phyloP scores from a whole-genome alignment of 2,797 vertebrate species.

The Sebastes wilsoni region DNA sequence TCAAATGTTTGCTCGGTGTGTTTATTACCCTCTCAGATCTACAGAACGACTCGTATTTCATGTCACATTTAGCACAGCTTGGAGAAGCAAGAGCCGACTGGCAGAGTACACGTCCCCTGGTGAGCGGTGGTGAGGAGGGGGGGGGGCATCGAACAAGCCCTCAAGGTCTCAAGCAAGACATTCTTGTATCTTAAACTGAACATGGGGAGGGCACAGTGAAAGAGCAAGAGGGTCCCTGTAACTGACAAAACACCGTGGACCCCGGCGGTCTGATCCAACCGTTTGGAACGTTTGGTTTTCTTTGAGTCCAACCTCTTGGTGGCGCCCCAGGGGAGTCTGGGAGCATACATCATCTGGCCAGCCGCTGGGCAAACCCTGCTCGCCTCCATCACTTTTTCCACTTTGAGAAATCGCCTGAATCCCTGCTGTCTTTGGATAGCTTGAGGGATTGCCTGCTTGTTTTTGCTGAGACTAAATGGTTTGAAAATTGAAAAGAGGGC shows the following conservation, averaged over 20 bases:
- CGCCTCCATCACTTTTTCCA: constrained; percentile 63
- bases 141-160: neutral
- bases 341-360: constrained; percentile 56
- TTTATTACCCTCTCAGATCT: constrained; percentile 64
- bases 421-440: constrained; percentile 53
- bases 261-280: constrained; percentile 30
- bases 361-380: constrained; percentile 53
- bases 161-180: constrained; percentile 28
- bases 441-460: constrained; percentile 51
- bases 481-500: constrained; percentile 42
- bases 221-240: constrained; percentile 9
- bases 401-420: constrained; percentile 50
- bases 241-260: constrained; percentile 40
- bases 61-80: constrained; percentile 71
- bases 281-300: constrained; percentile 22
- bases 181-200: constrained; percentile 16
- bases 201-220: constrained; percentile 6
- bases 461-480: constrained; percentile 36
- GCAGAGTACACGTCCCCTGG: constrained; percentile 17
- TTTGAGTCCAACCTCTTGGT: constrained; percentile 44
- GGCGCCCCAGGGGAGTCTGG: constrained; percentile 52
- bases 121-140: constrained; percentile 10
- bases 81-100: constrained; percentile 40
- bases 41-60: constrained; percentile 65
- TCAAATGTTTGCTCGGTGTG: constrained; percentile 45